phyloP scores from a whole-genome alignment of 2,888 invertebrate species.

The Dilophus febrilis region DNA sequence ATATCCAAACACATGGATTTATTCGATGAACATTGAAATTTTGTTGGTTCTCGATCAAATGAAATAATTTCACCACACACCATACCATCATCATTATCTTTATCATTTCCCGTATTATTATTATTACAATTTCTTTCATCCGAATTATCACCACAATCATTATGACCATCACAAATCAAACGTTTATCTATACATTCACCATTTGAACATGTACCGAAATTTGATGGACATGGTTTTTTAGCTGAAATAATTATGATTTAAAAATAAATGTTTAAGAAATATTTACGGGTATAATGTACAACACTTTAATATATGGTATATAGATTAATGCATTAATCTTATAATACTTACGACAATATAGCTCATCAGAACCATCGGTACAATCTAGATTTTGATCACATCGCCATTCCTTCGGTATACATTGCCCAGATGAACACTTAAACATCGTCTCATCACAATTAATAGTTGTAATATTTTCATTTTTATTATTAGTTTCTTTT shows the following conservation, averaged over 20 bases:
- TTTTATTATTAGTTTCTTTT: background rate
- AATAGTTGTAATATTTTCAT: no score
- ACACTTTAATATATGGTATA: no score
- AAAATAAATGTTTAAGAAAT: conserved; percentile 9
- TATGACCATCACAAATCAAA: conserved; percentile 37
- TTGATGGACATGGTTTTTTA: background rate
- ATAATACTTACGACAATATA: background rate
- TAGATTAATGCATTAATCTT: no score
- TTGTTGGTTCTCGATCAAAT: conserved; percentile 11
- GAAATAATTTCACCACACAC: background rate
- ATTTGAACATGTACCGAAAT: conserved; percentile 27
- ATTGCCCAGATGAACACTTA: conserved; percentile 22
- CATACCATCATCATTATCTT: conserved; percentile 8
- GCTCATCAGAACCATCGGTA: conserved; percentile 52
- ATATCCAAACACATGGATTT: conserved; percentile 19
- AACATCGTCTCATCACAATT: background rate
- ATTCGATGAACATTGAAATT: conserved; percentile 24
- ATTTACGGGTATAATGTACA: no score
- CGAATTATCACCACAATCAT: conserved; percentile 40
- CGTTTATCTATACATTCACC: conserved; percentile 37
- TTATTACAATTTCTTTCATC: conserved; percentile 34
- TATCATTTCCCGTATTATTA: conserved; percentile 1
- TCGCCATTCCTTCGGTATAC: conserved; percentile 46
- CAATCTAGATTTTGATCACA: conserved; percentile 68
- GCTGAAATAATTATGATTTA: conserved; percentile 18